A percentile compares a stretch with the other conserved stretches of the same genome.
phyloP scores from a whole-genome alignment of 2,113 vertebrate genomes.

The Lagenorhynchus albirostris region DNA sequence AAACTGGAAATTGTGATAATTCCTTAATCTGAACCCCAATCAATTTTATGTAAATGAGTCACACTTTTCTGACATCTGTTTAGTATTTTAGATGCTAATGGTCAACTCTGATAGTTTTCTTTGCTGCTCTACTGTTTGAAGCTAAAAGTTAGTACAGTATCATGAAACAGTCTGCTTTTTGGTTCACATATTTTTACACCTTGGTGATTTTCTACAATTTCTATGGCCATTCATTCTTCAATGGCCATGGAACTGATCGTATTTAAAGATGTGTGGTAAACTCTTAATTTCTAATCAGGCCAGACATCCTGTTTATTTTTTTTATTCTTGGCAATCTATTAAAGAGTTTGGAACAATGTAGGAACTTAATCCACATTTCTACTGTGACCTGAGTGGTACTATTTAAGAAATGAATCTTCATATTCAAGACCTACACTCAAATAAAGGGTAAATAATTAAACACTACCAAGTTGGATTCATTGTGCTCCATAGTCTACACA shows the following conservation, averaged over 20 bases:
- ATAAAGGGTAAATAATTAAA: background rate
- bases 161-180: background rate
- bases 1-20: background rate
- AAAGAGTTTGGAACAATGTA: background rate
- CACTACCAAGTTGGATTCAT: background rate
- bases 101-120: background rate
- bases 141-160: background rate
- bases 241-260: background rate
- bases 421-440: background rate
- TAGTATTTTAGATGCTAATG: background rate
- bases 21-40: background rate
- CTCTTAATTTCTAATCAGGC: background rate
- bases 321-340: background rate
- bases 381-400: accelerated
- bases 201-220: background rate
- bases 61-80: background rate
- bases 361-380: background rate
- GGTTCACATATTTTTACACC: background rate
- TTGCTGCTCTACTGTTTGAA: background rate
- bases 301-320: background rate
- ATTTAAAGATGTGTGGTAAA: background rate
- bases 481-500: background rate
- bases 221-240: background rate
- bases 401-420: background rate
- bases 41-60: background rate